Evolutionary conservation across 2,113 vertebrate species (phyloP).

Genomic region (Heterotis niloticus): DNA sequence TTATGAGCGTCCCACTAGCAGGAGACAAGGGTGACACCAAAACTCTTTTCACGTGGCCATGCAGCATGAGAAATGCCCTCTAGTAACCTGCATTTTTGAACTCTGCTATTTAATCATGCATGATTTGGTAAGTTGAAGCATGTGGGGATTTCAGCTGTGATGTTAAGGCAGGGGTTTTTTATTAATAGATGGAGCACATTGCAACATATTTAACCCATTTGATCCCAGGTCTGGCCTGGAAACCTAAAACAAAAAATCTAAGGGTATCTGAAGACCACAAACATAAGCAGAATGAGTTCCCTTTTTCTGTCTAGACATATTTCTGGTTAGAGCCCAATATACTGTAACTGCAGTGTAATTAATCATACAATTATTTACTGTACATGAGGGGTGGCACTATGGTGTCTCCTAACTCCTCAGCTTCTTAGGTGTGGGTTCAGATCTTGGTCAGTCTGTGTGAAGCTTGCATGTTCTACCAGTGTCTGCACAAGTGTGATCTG

Average conservation of each 20-base stretch:
- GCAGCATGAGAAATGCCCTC: background rate
- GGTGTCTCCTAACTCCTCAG: no score
- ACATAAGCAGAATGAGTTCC: background rate
- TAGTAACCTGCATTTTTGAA: background rate
- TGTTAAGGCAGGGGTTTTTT: background rate
- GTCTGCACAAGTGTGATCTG: no score
- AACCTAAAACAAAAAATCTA: background rate
- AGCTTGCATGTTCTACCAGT: no score
- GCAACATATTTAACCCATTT: background rate
- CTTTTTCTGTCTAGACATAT: background rate
- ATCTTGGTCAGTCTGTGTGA: no score
- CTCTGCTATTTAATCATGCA: slow-evolving; percentile 1
- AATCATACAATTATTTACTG: no score
- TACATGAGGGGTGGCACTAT: no score
- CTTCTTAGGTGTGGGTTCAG: no score
- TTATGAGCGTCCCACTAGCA: no score
- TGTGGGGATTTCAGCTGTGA: background rate
- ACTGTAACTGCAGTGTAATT: no score
- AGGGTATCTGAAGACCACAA: background rate
- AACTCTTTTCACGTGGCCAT: no score
- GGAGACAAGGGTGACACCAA: no score
- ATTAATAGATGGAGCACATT: background rate
- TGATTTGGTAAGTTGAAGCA: background rate
- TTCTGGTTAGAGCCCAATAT: no score
- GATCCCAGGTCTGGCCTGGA: background rate